Conservation (phyloP, 2,113 vertebrate genomes). For the Grammomys dolichurus region DNA sequence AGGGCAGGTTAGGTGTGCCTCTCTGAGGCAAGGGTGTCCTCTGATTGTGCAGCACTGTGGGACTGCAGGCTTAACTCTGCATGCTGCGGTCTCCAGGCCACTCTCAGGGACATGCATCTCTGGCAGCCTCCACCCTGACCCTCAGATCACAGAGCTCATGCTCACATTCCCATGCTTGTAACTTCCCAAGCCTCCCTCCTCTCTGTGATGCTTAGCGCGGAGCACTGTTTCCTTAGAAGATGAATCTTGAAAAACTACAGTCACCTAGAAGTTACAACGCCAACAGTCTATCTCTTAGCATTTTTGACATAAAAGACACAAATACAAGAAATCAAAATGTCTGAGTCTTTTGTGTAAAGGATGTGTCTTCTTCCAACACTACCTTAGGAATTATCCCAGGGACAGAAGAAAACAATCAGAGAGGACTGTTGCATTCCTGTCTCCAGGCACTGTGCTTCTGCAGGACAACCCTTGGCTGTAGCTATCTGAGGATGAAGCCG, state of each 20-base stretch:
- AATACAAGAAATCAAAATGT: constrained; percentile 32
- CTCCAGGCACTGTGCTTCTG: not conserved
- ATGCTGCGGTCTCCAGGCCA: too few species aligned
- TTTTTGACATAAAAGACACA: not conserved
- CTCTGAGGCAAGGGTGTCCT: not conserved
- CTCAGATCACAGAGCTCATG: not conserved
- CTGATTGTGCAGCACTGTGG: not conserved
- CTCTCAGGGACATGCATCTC: not conserved
- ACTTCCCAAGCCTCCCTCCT: not conserved
- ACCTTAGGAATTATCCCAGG: not conserved
- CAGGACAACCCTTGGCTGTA: not conserved
- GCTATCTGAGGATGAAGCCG: not conserved
- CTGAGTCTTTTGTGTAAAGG: constrained; percentile 34
- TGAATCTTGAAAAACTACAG: not conserved
- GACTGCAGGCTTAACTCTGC: not conserved
- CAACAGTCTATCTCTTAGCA: not conserved
- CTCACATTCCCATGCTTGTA: not conserved
- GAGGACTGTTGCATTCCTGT: not conserved
- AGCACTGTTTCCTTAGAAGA: not conserved
- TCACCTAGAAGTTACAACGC: not conserved
- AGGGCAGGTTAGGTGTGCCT: not conserved
- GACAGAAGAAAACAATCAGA: constrained; percentile 30
- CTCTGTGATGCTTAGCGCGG: not conserved
- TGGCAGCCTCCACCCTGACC: not conserved
- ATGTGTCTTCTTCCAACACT: not conserved